Evolutionary conservation across 2,113 vertebrate genomes (phyloP), one percentile per base, ranked within the genome.

Genomic region (Cisticola juncidis): DNA sequence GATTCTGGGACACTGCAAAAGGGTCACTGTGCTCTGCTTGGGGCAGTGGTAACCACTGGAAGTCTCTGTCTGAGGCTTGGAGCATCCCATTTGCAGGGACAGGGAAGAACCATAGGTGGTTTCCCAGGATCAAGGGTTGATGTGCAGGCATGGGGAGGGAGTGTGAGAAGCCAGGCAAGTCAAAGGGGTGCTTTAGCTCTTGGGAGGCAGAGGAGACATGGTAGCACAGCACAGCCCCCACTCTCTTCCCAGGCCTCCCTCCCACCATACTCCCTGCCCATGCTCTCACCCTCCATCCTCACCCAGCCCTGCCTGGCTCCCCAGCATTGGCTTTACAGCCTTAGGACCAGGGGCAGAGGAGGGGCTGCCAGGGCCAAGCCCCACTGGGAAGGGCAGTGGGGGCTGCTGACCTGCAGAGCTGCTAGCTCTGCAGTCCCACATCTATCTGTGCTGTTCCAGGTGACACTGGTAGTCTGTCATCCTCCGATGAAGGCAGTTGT

Each of bases 391-490:
- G 31, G 21, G 42, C 23, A 29, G 15, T 4, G 9, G 29, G 50
- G 25, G 17, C 45, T 42, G 62, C 73, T 48, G 64, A 57, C 14
- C 47, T 11, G 0, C 36, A 40, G 50, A n/a, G 38, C 31, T 48
- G 50, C 72, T 5, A 2, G 20, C 11, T 48, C 45, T 38, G 51
- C 14, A 35, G 25, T 48, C 31, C n/a, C 69, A 47, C 3, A 9
- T 9, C 47, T 38, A 4, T 38, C 81, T 31, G 42, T 90, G 64
- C 90, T 92, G 90, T 91, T 89, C 9, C 95, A 98, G 98, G 87
- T 90, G 94, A 81, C 7, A 53, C 69, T n/a, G 88, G 29, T 72
- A 94, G 82, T 31, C 81, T 26, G 28, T 90, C 48, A 47, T 85
- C 94, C 50, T 68, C 81, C 33, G 44, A 66, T 3, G 2, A 87